Evolutionary conservation across 2,797 vertebrate species (phyloP).

Genomic region (Champsocephalus gunnari): DNA sequence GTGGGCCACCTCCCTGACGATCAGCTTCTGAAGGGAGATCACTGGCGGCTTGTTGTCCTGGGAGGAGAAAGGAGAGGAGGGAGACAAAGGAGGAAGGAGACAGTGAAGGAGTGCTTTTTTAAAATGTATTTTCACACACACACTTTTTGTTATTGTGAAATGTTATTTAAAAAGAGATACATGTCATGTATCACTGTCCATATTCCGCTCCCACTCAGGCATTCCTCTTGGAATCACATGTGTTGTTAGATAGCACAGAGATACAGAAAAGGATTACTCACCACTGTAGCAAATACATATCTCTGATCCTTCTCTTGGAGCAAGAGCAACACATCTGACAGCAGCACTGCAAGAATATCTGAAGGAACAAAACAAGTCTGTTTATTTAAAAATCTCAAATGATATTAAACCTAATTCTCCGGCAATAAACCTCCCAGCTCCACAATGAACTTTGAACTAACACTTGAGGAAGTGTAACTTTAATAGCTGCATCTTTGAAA

Average conservation of each 20-base stretch:
- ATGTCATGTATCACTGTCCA: not conserved
- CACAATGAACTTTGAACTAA: too few relatives aligned
- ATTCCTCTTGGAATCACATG: not conserved
- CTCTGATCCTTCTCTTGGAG: conserved; percentile 98
- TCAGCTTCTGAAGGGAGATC: conserved; percentile 93
- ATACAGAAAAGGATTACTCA: conserved; percentile 73
- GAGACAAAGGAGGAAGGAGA: not conserved
- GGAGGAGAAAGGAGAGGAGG: not conserved
- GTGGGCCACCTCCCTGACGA: conserved; percentile 94
- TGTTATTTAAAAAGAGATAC: not conserved
- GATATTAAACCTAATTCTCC: too few relatives aligned
- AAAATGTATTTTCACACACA: too few relatives aligned
- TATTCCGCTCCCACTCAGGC: too few relatives aligned
- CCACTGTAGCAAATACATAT: conserved; percentile 93
- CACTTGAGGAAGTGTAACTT: too few relatives aligned
- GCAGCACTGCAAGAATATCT: conserved; percentile 94
- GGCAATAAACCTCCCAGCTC: too few relatives aligned
- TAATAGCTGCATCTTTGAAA: too few relatives aligned
- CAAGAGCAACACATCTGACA: conserved; percentile 92
- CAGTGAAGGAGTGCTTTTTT: not conserved
- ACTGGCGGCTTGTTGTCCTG: conserved; percentile 94
- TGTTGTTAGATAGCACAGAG: not conserved
- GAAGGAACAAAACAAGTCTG: conserved; percentile 24
- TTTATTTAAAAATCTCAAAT: too few relatives aligned
- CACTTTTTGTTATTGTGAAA: too few relatives aligned